These are phyloP conservation scores for Buceros bicornis DNA, from an alignment of 2,797 vertebrate species.

Conservation along the genomic window DNA sequence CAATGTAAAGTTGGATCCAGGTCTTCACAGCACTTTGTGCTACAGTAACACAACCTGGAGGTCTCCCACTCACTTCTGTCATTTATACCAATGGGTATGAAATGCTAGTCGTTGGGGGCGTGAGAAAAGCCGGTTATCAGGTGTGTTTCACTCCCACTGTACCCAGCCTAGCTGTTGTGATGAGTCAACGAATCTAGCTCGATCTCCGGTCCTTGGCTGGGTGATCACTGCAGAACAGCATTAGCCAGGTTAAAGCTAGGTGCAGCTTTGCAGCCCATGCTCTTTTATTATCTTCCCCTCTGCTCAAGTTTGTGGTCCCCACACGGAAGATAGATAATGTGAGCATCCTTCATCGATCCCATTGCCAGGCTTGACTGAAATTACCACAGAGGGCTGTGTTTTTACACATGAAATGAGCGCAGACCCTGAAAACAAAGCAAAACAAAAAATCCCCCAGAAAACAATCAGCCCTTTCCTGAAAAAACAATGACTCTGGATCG, in stretches of 20 bases:
- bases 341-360: not conserved
- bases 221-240: not conserved
- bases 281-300: not conserved
- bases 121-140: not conserved
- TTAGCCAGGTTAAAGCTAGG: not conserved
- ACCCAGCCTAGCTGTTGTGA: not conserved
- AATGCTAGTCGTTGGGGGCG: not conserved
- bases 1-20: not conserved
- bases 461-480: not conserved
- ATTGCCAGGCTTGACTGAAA: not conserved
- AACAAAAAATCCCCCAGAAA: not conserved
- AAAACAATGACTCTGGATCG: not conserved
- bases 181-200: not conserved
- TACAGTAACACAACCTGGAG: not conserved
- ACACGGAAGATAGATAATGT: fast-evolving
- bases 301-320: not conserved
- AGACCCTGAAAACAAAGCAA: not conserved
- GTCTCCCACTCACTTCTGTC: not conserved
- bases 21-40: not conserved
- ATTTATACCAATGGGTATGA: not conserved
- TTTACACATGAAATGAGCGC: not conserved
- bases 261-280: not conserved
- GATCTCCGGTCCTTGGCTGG: not conserved
- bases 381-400: not conserved
- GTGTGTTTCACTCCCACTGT: not conserved